phyloP scores from a whole-genome alignment of 1,140 invertebrate genomes.

The Aricia agestis region DNA sequence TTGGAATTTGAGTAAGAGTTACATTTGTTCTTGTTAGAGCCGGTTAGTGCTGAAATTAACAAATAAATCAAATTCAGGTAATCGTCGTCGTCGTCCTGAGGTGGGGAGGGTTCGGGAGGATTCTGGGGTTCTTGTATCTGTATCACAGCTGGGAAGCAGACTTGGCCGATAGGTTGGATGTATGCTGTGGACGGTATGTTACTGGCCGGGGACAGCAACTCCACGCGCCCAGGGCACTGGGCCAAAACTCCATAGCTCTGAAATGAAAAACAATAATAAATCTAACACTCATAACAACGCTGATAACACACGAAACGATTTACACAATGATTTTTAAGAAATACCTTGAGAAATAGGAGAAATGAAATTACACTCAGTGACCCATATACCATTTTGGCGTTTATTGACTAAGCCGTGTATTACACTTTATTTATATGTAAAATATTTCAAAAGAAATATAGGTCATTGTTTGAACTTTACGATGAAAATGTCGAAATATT shows the following conservation, averaged over 20 bases:
- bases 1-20: neutral
- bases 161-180: constrained; percentile 39
- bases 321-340: neutral
- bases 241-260: constrained; percentile 31
- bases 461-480: constrained; percentile 28
- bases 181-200: constrained; percentile 30
- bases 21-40: neutral
- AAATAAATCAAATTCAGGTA: constrained; percentile 43
- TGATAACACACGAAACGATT: constrained; percentile 9
- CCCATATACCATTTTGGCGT: constrained; percentile 41
- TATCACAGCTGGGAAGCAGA: constrained; percentile 39
- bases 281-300: neutral
- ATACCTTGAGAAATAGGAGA: constrained; percentile 37
- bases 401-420: constrained; percentile 36
- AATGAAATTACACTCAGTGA: constrained; percentile 32
- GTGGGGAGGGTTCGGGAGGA: neutral
- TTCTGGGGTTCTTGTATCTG: constrained; percentile 1
- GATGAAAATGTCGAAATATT: constrained; percentile 32
- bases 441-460: constrained; percentile 51
- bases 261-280: constrained; percentile 22
- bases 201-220: constrained; percentile 28
- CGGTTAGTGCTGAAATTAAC: constrained; percentile 41
- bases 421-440: constrained; percentile 48
- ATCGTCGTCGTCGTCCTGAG: constrained; percentile 36
- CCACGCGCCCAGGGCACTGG: constrained; percentile 33